Evolutionary conservation across 2,113 vertebrate species (phyloP), one percentile per base, ranked within the genome.

Genomic region (Sinocyclocheilus anshuiensis): DNA sequence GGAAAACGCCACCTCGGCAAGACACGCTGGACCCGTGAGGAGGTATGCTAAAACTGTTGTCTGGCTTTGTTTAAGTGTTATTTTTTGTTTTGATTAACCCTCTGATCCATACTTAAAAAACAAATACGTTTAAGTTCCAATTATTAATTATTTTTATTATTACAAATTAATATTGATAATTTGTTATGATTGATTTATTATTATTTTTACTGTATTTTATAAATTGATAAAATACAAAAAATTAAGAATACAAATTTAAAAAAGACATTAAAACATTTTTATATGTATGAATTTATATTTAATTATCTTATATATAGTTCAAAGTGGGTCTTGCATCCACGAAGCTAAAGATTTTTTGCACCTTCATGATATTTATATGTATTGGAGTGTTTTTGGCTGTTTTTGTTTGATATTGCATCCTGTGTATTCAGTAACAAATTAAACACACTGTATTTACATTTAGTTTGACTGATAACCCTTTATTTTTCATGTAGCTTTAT

Each of bases 1-100:
- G 97, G 96, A 90, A 99, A 99, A 93, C 96, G 98, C 20, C 97
- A 99, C 92, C 94, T 98, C 48, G 98, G 98, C 69, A 99, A 99
- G 95, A 99, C 97, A 71, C 96, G 98, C 87, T 99, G 98, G 98
- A 99, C 98, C 3, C 95, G 98, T 0, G 98, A 99, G 93, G 98
- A 99, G 96, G 98, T 98, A 96, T 93, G 89, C 88, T 84, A 84
- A 33, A 24, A 59, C 36, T 33, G 8, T 63, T 36, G 5, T 67
- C 4, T 72, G 39, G 1, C 6, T 11, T 63, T 36, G 45, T 80
- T 22, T 61, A 1, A 24, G 15, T 74, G 33, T 75, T 33, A 45
- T 48, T 57, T 50, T 42, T 33, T 55, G 1, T 77, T 53, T 45
- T 5, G 45, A 5, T 29, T 33, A 55, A 55, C 13, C 1, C 24